phyloP scores from a whole-genome alignment of 2,113 vertebrate genomes.

The Bos indicus region DNA sequence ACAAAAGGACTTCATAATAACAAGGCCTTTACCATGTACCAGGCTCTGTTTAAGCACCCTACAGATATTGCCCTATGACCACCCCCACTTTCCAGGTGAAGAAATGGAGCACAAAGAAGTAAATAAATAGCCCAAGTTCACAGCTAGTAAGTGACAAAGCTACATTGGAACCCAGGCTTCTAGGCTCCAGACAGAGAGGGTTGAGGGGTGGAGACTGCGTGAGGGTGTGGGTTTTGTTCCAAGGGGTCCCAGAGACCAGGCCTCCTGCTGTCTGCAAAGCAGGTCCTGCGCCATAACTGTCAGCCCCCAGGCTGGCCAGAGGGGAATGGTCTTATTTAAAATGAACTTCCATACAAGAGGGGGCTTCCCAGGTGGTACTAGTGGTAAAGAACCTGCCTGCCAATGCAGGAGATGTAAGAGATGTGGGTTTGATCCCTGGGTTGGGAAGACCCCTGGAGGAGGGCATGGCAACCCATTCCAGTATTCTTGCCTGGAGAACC shows the following conservation, averaged over 20 bases:
- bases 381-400: neutral
- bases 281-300: neutral
- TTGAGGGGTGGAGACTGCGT: neutral
- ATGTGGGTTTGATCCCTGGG: neutral
- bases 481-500: neutral
- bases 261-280: neutral
- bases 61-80: neutral
- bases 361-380: neutral
- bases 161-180: neutral
- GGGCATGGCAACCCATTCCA: neutral
- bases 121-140: neutral
- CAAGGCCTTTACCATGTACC: fast-evolving
- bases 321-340: neutral
- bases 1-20: neutral
- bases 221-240: neutral
- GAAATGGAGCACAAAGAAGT: neutral
- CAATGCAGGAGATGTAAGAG: neutral
- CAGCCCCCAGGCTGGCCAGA: neutral
- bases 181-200: neutral
- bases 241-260: neutral
- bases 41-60: neutral
- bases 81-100: neutral
- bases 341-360: neutral
- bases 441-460: neutral
- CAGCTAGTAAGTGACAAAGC: neutral